These are phyloP conservation scores for Astreopora myriophthalma DNA, from an alignment of 64 coral and sea anemone species.

Conservation along the genomic window DNA sequence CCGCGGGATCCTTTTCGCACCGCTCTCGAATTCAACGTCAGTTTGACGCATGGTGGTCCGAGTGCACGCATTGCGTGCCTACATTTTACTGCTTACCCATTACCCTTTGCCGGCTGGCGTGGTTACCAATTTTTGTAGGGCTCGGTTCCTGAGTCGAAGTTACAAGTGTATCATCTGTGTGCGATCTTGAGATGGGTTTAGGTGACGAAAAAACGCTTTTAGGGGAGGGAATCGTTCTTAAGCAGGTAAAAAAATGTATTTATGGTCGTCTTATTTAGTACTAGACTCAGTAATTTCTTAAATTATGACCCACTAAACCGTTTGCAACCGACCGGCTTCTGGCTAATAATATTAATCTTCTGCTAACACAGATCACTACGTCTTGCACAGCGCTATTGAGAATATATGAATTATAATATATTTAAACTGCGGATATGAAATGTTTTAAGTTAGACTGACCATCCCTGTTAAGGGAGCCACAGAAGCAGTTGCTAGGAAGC, in stretches of 20 bases:
- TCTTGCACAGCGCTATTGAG: neutral
- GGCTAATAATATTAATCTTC: no score
- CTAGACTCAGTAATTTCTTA: neutral
- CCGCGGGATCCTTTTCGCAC: neutral
- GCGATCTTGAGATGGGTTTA: neutral
- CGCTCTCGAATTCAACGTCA: no score
- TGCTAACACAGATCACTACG: no score
- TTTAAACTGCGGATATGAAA: no score
- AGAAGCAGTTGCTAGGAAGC: no score
- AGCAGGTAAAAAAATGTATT: neutral
- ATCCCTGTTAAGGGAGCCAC: no score
- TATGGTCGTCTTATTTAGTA: neutral
- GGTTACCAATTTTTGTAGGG: no score
- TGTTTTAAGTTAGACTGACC: no score
- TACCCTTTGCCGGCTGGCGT: neutral
- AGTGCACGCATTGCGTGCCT: neutral
- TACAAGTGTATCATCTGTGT: no score
- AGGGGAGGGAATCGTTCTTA: neutral
- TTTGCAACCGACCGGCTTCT: neutral
- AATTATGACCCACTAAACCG: neutral
- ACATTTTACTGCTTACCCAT: neutral
- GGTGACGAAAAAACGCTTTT: conserved; percentile 28
- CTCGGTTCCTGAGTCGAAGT: no score
- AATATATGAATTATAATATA: no score
- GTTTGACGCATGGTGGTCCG: no score